Evolutionary conservation across 23 tunicate species (phyloP), one percentile per base, ranked within the genome.

Genomic region (Halocynthia aurantium): DNA sequence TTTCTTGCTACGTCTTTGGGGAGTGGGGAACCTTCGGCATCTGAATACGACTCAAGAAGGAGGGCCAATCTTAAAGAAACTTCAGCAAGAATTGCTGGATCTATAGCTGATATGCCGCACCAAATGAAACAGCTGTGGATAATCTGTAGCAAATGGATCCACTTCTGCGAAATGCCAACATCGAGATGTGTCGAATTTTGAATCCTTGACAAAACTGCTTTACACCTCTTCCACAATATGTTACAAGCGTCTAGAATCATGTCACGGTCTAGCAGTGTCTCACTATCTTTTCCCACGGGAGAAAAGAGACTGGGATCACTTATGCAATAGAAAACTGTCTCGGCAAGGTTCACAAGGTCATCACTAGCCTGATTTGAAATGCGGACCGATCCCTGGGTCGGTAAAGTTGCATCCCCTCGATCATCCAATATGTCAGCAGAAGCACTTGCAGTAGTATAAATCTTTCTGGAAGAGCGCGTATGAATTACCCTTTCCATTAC

Each of bases 201-300:
- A 10, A 74, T 53, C 67, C 71, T 92, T 10, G 87, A 85, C 54
- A 92, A 72, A 8, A 78, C 75, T 8, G 81, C 19, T 68, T 86
- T 92, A 71, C 91, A 82, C 69, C 80, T 86, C 51, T 86, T 80
- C 98, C 98, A 92, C 67, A 92, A 57, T 21, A 92, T 49, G 8
- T 77, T 70, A 55, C 80, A 76, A 10, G 84, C 98, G 72, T 92
- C 98, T 69, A 92, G 51, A 53, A 92, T 82, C 98, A 92, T 92
- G 67, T 92, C 98, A 61, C 98, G 90, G 81, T 86, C 92, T 57
- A 92, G 82, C 6, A 86, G 57, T 44, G 70, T 55, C 52, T 86
- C 91, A 17, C 68, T 55, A 74, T 92, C 98, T 49, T 81, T 61
- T 8, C 92, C 98, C 63, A 76, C 78, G 7, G 98, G 87, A 8